Percentiles rank a stretch among this genome's conserved stretches.
Evolutionary conservation across 2,113 vertebrate species (phyloP).

Genomic region (Takifugu flavidus): DNA sequence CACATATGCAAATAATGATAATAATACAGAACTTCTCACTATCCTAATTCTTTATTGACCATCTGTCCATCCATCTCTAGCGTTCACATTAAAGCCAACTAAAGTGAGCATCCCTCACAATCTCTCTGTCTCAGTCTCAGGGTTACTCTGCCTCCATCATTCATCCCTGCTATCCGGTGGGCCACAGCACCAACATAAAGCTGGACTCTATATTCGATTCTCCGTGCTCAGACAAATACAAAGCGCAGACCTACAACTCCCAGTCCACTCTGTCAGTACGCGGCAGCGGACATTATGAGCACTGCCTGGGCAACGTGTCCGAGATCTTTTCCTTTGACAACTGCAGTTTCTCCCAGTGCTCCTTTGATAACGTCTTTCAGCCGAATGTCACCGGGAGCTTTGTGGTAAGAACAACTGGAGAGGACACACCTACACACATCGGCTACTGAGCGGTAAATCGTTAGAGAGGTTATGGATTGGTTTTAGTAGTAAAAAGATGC

Average conservation of each 20-base stretch:
- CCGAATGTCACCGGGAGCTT: slow-evolving; percentile 70
- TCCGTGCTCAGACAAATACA: slow-evolving; percentile 62
- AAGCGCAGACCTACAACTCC: slow-evolving; percentile 45
- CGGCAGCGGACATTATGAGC: slow-evolving; percentile 67
- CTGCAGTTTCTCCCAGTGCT: slow-evolving; percentile 73
- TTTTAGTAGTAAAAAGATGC: no score
- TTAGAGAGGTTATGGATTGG: no score
- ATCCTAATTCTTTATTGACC: no score
- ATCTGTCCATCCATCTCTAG: background rate
- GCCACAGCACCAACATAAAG: slow-evolving; percentile 23
- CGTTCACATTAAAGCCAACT: background rate
- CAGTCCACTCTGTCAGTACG: slow-evolving; percentile 34
- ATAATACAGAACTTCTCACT: background rate
- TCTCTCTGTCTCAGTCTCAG: slow-evolving; percentile 55
- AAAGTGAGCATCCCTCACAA: background rate
- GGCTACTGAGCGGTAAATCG: background rate
- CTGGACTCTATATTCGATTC: slow-evolving; percentile 63
- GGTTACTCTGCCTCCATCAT: slow-evolving; percentile 29
- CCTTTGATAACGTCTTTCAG: slow-evolving; percentile 75
- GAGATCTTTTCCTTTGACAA: slow-evolving; percentile 65
- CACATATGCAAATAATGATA: background rate
- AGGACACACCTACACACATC: background rate
- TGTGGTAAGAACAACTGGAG: slow-evolving; percentile 56
- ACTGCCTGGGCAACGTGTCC: slow-evolving; percentile 66
- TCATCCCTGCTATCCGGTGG: slow-evolving; percentile 73